A percentile compares a stretch with the other conserved stretches of the same genome.
These are phyloP conservation scores for Hypomesus transpacificus DNA, from an alignment of 2,113 vertebrate genomes.

Conservation along the genomic window DNA sequence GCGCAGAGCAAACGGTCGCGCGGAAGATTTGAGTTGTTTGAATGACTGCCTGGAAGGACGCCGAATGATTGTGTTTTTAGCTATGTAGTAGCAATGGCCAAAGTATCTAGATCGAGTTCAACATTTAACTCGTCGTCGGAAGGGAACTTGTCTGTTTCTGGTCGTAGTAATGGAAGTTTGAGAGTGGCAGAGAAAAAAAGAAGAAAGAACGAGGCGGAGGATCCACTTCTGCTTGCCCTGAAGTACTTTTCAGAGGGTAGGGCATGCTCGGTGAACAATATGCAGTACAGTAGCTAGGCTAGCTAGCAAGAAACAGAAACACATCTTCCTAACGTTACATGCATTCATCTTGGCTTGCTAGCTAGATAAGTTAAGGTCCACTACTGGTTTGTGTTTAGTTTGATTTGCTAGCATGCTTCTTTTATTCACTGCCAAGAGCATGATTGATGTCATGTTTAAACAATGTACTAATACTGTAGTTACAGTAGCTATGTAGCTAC, in stretches of 20 bases:
- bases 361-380: neutral
- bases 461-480: neutral
- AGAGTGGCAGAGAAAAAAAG: constrained; percentile 63
- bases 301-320: too few species aligned
- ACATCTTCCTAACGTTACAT: neutral
- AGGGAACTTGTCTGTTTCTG: constrained; percentile 34
- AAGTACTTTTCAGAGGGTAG: constrained; percentile 74
- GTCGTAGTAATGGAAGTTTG: constrained; percentile 55
- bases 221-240: constrained; percentile 70
- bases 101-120: constrained; percentile 17
- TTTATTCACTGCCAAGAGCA: neutral
- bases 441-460: too few species aligned
- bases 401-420: neutral
- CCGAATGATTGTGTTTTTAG: constrained; percentile 8
- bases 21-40: constrained; percentile 65
- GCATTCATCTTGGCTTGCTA: too few species aligned
- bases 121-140: constrained; percentile 31
- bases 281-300: neutral
- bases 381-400: neutral
- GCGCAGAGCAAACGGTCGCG: constrained; percentile 72
- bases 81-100: constrained; percentile 67
- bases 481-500: neutral
- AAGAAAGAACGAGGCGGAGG: constrained; percentile 48
- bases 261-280: neutral
- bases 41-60: constrained; percentile 20